Evolutionary conservation across 2,113 vertebrate genomes (phyloP).

Genomic region (Tinamus guttatus): DNA sequence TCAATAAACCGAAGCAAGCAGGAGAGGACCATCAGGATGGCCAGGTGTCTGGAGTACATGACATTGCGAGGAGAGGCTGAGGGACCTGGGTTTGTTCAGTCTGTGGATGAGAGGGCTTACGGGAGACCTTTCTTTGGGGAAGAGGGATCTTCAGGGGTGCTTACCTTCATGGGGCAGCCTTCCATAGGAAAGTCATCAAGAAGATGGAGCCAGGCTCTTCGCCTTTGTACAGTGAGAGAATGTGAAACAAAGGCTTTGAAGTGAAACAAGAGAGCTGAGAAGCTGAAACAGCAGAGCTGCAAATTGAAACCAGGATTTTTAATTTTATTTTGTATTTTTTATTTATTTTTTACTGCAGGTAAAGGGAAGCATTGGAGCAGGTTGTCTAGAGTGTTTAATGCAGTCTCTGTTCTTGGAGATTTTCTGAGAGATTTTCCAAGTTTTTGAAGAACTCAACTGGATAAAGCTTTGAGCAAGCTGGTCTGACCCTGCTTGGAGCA

Average conservation of each 20-base stretch:
- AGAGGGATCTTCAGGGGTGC: too few species aligned
- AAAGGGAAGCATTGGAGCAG: background rate
- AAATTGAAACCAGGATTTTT: background rate
- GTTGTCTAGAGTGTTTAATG: background rate
- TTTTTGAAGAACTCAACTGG: background rate
- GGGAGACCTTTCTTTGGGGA: background rate
- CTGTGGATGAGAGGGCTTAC: background rate
- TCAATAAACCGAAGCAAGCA: background rate
- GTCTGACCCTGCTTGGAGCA: background rate
- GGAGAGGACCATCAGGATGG: background rate
- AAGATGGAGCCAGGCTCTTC: background rate
- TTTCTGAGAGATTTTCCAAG: background rate
- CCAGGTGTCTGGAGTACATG: background rate
- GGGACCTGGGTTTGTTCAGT: background rate
- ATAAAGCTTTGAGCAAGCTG: background rate
- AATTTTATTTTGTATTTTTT: too few species aligned
- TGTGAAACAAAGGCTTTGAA: accelerated
- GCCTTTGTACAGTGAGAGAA: background rate
- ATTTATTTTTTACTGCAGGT: background rate
- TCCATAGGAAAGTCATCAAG: background rate
- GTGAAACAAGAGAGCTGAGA: background rate
- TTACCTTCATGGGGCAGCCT: background rate
- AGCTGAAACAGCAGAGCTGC: too few species aligned
- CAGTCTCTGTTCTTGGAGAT: background rate
- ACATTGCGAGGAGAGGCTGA: background rate